Evolutionary conservation across 2,113 vertebrate genomes (phyloP), one percentile per base, ranked within the genome.

Genomic region (Scolopax mira): DNA sequence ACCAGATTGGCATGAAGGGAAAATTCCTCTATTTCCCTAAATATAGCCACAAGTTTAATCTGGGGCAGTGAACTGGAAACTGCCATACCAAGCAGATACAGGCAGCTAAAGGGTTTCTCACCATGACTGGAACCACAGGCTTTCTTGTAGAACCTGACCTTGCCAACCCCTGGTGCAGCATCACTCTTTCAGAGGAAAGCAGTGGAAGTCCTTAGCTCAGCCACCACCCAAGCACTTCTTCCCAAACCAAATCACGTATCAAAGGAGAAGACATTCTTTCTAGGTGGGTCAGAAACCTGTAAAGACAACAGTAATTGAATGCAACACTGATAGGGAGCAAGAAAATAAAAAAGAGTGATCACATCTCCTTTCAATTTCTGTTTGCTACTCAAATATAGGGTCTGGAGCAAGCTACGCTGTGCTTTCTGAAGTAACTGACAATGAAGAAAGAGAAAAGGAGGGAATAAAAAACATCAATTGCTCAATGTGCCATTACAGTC

Each of bases 311-410:
- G 24, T 89, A 89, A 75, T 81, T 89, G 46, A 91, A 91, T 55
- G 37, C 46, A 74, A 74, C 15, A 22, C 13, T 33, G 73, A 75
- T 71, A 70, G 1, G 5, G 42, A 71, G 15, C 24, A 74, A 86
- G 65, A 87, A 79, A 90, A 86, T 41, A 28, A 66, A 71, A 54
- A 52, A 52, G 30, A 72, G 19, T n/a, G 46, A 95, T 86, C 44
- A 3, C 73, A 89, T 48, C 58, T 92, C 54, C 41, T 90, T 96
- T 86, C 80, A 77, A 31, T 90, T 93, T 83, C 62, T 85, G 42
- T 69, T 73, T 46, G 35, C 16, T 60, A 51, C 55, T 77, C 37
- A 8, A 18, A 70, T n/a, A 67, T 21, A 51, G 15, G 19, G 4
- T 51, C 71, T 91, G 74, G 37, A 66, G 18, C 9, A 66, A 58